A percentile compares a stretch with the other conserved stretches of the same genome.
Evolutionary conservation across 2,797 vertebrate genomes (phyloP).

Genomic region (Rhincodon typus): DNA sequence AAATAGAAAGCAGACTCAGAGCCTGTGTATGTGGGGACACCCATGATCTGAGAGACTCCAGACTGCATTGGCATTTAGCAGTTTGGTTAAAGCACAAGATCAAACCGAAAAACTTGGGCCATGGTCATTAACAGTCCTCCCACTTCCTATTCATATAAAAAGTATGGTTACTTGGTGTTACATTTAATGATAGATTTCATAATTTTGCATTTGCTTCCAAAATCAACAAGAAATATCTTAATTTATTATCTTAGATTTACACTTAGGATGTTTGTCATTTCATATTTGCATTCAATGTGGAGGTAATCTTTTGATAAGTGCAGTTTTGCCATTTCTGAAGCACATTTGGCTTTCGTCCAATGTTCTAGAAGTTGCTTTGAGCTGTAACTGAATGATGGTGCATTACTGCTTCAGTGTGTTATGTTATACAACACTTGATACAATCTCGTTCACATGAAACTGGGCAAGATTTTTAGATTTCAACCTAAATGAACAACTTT

Average conservation of each 20-base stretch:
- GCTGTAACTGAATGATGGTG: not conserved
- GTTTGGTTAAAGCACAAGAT: too few relatives aligned
- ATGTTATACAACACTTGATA: not conserved
- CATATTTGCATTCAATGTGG: not conserved
- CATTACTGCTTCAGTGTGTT: not conserved
- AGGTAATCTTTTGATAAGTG: not conserved
- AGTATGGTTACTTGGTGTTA: not conserved
- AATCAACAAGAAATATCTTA: not conserved
- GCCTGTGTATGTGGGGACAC: too few relatives aligned
- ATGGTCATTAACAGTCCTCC: not conserved
- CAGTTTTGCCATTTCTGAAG: not conserved
- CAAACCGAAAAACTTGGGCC: not conserved
- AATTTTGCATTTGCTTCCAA: not conserved
- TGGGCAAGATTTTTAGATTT: not conserved
- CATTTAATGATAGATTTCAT: not conserved
- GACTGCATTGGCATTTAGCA: too few relatives aligned
- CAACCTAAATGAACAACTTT: not conserved
- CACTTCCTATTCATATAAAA: not conserved
- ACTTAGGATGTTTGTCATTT: not conserved
- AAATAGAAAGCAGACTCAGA: too few relatives aligned
- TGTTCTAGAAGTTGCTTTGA: not conserved
- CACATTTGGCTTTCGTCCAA: not conserved
- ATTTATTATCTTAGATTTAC: not conserved
- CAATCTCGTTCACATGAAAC: not conserved
- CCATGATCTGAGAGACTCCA: too few relatives aligned